Conservation (phyloP, 2,113 vertebrate species). For the Synodontis membranacea region DNA sequence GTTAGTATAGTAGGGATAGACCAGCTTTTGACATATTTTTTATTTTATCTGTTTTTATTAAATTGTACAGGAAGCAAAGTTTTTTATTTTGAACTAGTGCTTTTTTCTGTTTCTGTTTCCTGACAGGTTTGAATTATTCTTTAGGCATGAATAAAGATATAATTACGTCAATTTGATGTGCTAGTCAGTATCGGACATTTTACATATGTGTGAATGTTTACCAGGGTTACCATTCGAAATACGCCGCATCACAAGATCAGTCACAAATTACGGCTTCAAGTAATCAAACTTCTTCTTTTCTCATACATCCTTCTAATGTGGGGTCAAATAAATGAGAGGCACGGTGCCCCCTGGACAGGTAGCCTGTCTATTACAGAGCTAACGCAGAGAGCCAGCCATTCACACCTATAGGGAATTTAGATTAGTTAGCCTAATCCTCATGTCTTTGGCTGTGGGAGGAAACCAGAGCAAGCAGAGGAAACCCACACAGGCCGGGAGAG, state of each 20-base stretch:
- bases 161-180: neutral
- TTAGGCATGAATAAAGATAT: neutral
- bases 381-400: no score
- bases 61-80: no score
- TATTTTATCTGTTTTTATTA: neutral
- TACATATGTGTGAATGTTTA: neutral
- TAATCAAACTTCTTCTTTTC: neutral
- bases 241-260: neutral
- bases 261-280: neutral
- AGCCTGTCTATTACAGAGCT: no score
- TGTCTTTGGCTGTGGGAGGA: no score
- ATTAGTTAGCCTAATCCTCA: no score
- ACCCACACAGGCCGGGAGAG: no score
- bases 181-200: neutral
- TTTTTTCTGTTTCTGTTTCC: neutral
- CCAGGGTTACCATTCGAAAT: neutral
- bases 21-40: neutral
- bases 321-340: no score
- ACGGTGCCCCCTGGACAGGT: no score
- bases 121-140: neutral
- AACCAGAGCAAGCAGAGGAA: no score
- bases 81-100: neutral
- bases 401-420: no score
- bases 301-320: no score
- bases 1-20: neutral